Conservation (phyloP, 2,888 invertebrate species). For the Phasia obesa region DNA sequence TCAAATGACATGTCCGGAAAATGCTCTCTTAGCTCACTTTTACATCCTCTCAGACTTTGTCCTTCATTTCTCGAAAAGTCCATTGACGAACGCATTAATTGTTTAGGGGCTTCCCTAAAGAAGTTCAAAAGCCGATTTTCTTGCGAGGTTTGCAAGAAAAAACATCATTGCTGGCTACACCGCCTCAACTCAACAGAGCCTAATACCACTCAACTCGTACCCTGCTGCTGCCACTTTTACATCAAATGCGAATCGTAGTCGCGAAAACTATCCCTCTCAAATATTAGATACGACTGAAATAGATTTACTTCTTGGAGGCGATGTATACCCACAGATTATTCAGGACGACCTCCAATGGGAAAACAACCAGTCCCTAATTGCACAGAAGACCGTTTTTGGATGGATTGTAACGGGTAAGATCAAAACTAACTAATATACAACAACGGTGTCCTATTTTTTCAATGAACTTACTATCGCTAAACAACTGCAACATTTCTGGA, state of each 20-base stretch:
- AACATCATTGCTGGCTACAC: neutral
- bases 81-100: neutral
- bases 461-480: neutral
- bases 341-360: neutral
- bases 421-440: neutral
- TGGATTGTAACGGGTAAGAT: neutral
- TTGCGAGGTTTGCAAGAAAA: neutral
- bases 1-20: neutral
- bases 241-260: too few species aligned
- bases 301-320: neutral
- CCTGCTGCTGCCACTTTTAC: neutral
- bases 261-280: too few species aligned
- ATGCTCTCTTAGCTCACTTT: neutral
- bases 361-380: neutral
- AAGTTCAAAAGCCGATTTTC: neutral
- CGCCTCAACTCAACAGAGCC: neutral
- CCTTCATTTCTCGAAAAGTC: neutral
- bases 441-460: neutral
- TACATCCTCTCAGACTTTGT: neutral
- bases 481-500: neutral
- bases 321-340: neutral
- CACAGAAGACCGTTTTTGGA: neutral
- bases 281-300: neutral
- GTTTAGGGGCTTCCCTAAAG: neutral
- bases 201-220: neutral